Evolutionary conservation across 1,140 invertebrate genomes (phyloP).

Genomic region (Tribolium castaneum): DNA sequence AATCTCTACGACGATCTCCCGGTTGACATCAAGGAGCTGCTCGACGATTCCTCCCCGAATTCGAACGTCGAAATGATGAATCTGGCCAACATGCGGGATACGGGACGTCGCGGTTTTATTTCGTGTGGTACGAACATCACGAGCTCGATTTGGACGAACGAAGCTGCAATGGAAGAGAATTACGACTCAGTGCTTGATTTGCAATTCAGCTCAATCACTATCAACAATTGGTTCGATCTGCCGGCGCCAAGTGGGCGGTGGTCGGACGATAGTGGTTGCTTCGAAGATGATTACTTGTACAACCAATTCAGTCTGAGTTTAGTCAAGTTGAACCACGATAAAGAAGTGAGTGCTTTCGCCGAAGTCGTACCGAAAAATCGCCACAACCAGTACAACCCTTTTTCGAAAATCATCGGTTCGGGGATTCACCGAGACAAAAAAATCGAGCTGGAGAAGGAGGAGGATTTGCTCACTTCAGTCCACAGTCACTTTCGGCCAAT

Average conservation of each 20-base stretch:
- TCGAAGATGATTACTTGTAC: conserved; percentile 41
- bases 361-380: conserved; percentile 67
- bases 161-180: conserved; percentile 51
- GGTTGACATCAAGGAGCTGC: conserved; percentile 69
- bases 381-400: conserved; percentile 47
- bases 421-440: conserved; percentile 40
- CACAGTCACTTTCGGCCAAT: conserved; percentile 83
- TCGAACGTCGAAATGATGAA: conserved; percentile 61
- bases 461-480: conserved; percentile 77
- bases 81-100: conserved; percentile 54
- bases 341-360: conserved; percentile 68
- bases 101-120: conserved; percentile 55
- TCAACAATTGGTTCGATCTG: conserved; percentile 43
- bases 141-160: conserved; percentile 64
- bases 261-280: conserved; percentile 50
- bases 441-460: conserved; percentile 57
- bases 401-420: conserved; percentile 36
- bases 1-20: conserved; percentile 70
- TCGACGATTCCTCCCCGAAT: conserved; percentile 69
- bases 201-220: conserved; percentile 50
- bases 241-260: conserved; percentile 36
- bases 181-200: conserved; percentile 37
- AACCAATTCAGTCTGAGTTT: conserved; percentile 51
- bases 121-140: conserved; percentile 64
- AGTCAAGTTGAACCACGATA: conserved; percentile 69